These are phyloP conservation scores for Pseudomyrmex sp. DNA, from an alignment of 1,140 invertebrate genomes.

Conservation along the genomic window DNA sequence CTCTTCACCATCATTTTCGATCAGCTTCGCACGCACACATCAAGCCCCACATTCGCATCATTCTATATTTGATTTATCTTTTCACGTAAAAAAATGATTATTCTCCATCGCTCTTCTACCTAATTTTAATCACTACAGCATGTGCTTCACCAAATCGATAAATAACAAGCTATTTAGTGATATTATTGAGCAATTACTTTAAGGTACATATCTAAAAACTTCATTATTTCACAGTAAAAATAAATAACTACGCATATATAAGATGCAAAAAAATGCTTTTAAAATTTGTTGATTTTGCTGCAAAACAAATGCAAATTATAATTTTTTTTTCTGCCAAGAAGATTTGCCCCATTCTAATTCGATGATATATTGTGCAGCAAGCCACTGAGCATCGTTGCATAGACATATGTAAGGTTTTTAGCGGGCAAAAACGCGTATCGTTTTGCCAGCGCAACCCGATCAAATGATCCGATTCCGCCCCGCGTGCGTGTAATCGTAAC, in stretches of 20 bases:
- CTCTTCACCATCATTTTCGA: constrained; percentile 75
- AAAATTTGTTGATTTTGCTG: not conserved
- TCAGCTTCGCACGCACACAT: constrained; percentile 64
- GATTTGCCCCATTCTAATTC: not conserved
- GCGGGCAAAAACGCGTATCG: constrained; percentile 51
- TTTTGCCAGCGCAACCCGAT: constrained; percentile 27
- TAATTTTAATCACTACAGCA: constrained; percentile 55
- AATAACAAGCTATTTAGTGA: too few species aligned
- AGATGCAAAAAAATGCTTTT: not conserved
- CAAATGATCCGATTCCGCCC: constrained; percentile 66
- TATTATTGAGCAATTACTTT: constrained; percentile 5
- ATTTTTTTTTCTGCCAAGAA: not conserved
- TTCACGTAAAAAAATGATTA: constrained; percentile 42
- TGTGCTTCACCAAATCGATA: not conserved
- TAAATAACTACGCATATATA: too few species aligned
- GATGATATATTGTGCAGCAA: constrained; percentile 17
- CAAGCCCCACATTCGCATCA: constrained; percentile 36
- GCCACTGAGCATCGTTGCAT: constrained; percentile 15
- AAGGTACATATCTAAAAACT: not conserved
- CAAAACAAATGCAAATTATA: not conserved
- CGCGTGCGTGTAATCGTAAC: constrained; percentile 77
- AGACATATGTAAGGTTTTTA: constrained; percentile 26
- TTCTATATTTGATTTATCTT: constrained; percentile 75
- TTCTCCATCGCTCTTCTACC: constrained; percentile 21
- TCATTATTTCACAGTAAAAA: not conserved